Evolutionary conservation across 2,797 vertebrate genomes (phyloP), one percentile per base, ranked within the genome.

Genomic region (Hydrolagus colliei): DNA sequence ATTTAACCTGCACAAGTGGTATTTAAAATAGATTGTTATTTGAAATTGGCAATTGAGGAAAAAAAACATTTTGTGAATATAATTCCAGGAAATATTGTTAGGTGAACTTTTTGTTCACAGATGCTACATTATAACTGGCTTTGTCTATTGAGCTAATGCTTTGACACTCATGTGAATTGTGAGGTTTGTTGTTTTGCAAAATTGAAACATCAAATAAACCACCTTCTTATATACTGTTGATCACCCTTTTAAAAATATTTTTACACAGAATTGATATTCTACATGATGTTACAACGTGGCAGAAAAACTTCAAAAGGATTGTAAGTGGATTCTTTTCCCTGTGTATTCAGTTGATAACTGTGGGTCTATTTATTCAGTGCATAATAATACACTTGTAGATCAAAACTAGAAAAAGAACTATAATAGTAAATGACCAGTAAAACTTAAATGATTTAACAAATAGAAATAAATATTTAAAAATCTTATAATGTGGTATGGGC

Each of bases 251-350:
- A 14, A 74, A 2, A 74, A 2, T 2, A 10, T 71, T 73, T n/a
- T 65, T 35, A 65, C 65, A 5, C 89, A 97, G 96, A 88, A 86
- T 98, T 7, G 97, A 98, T 85, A 92, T 97, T 73, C 91, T 97
- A 3, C 94, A 97, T 86, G 86, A 88, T 22, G 96, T 98, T 0
- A 93, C 94, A 86, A 88, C 86, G 1, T 98, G 97, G 97, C 97
- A 98, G 90, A 95, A 90, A 86, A 96, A 95, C 88, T 98, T 89
- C 89, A 96, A 95, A 90, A 94, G 96, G 91, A 95, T 98, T 22
- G 96, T 96, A 91, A 96, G 97, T 95, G 11, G 11, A 68, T 11
- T 79, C 68, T 73, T 67, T 65, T 20, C 74, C 16, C 6, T 71
- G 27, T 61, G 18, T 67, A 2, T 75, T 74, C n/a, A 63, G 13